phyloP scores from a whole-genome alignment of 2,113 vertebrate species.

The Brachypodius melanocephalos region DNA sequence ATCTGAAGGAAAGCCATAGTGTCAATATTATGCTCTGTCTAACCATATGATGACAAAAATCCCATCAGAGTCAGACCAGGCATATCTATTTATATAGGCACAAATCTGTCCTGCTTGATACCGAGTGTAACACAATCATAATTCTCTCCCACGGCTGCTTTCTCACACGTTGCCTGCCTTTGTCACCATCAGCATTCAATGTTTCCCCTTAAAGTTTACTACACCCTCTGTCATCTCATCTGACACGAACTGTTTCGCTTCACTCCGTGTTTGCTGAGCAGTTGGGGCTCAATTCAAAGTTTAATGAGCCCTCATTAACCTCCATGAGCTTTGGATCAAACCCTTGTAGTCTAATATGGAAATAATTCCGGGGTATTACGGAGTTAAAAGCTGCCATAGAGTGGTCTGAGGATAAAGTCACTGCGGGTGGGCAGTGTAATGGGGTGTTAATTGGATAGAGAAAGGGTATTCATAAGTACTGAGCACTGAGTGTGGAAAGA shows the following conservation, averaged over 20 bases:
- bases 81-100: not conserved
- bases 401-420: slow-evolving; percentile 54
- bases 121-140: not conserved
- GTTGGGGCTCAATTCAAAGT: slow-evolving; percentile 45
- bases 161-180: not conserved
- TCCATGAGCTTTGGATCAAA: slow-evolving; percentile 30
- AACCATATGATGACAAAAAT: slow-evolving; percentile 23
- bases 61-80: not conserved
- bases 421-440: not conserved
- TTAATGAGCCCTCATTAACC: slow-evolving; percentile 63
- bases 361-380: slow-evolving; percentile 49
- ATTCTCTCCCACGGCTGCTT: not conserved
- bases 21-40: slow-evolving; percentile 49
- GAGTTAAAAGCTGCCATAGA: slow-evolving; percentile 52
- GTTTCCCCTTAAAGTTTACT: not conserved
- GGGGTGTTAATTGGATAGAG: slow-evolving; percentile 52
- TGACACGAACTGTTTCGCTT: not conserved
- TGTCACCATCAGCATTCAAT: not conserved
- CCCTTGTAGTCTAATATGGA: slow-evolving; percentile 41
- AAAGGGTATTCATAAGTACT: slow-evolving; percentile 27
- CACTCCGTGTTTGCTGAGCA: not conserved
- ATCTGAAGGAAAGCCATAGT: slow-evolving; percentile 11
- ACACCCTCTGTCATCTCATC: not conserved
- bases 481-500: slow-evolving; percentile 11
- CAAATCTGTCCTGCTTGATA: not conserved